phyloP scores from a whole-genome alignment of 2,797 vertebrate genomes.

The Darevskia nairensis region DNA sequence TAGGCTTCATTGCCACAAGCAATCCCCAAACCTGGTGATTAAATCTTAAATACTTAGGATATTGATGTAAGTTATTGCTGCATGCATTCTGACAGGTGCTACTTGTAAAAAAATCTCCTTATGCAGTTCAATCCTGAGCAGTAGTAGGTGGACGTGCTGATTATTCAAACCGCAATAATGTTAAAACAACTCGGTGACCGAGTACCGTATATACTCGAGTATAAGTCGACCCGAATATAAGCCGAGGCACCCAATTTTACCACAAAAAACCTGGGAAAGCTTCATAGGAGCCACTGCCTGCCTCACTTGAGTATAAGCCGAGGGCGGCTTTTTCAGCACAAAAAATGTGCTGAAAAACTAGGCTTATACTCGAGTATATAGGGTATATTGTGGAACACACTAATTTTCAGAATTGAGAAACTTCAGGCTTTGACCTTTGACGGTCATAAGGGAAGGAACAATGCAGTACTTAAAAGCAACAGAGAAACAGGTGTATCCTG shows the following conservation, averaged over 20 bases:
- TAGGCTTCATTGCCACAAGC: neutral
- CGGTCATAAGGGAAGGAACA: neutral
- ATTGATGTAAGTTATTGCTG: neutral
- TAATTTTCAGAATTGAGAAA: constrained; percentile 19
- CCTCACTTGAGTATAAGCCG: too few species aligned
- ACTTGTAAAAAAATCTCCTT: neutral
- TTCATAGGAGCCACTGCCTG: too few species aligned
- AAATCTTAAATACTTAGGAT: neutral
- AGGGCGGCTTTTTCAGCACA: too few species aligned
- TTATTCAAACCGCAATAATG: neutral
- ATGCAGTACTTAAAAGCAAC: neutral
- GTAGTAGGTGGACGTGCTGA: neutral
- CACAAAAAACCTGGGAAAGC: too few species aligned
- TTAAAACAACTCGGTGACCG: constrained; percentile 1
- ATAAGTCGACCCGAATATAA: too few species aligned
- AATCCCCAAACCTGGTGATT: neutral
- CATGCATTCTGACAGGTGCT: neutral
- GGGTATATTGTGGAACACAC: neutral
- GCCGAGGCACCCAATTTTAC: too few species aligned
- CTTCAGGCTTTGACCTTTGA: rapidly evolving
- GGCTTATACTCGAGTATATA: too few species aligned
- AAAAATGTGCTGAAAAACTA: too few species aligned
- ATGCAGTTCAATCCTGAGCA: constrained; percentile 11
- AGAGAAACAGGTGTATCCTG: neutral
- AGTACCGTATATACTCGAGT: too few species aligned